Base-by-base conservation (phyloP, 1,140 invertebrate genomes). In the Magallana ariakensis region DNA sequence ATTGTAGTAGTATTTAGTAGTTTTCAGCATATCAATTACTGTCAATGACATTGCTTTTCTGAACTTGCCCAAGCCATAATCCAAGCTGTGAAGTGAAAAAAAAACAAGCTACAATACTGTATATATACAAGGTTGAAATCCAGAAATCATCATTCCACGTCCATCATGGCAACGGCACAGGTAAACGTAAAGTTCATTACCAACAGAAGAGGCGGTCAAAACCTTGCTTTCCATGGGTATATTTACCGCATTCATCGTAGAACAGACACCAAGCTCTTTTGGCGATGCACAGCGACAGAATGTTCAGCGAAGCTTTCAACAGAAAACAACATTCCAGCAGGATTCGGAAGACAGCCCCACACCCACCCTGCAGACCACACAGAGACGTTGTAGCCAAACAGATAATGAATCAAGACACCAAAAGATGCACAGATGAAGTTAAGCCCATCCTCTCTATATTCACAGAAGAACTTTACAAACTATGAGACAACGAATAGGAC, bases 351-450 rank as follows among this genome's bases (percentile, higher is more conserved):
- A 33, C 57, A 87, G 33, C 60, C 16, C 22, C 81, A 87, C 60
- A 84, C 19, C 54, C 86, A 83, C 33, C 82, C 81, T 57, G 85
- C 80, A 53, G 81, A 87, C 58, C 80, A 87, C n/a, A 60, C 85
- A 15, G 60, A 62, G 60, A 62, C 2, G 56, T 87, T 15, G 81
- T 82, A 13, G 81, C 81, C 7, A 87, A 87, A 55, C 54, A 87
- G 13, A 87, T 84, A 33, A 33, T 33, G 33, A 33, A 33, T 33
- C 33, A 33, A 33, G 33, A 1, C 33, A 1, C 33, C 33, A 33
- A 33, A 33, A 1, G 33, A 33, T 33, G 33, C 3, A 33, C 33
- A 33, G 33, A 33, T 33, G 33, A 33, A 33, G 33, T 33, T 1
- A 33, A 33, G 3, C 33, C 33, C 33, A 33, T 33, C 33, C 33